phyloP scores from a whole-genome alignment of 2,113 vertebrate species.

The Psammodynastes pulverulentus region DNA sequence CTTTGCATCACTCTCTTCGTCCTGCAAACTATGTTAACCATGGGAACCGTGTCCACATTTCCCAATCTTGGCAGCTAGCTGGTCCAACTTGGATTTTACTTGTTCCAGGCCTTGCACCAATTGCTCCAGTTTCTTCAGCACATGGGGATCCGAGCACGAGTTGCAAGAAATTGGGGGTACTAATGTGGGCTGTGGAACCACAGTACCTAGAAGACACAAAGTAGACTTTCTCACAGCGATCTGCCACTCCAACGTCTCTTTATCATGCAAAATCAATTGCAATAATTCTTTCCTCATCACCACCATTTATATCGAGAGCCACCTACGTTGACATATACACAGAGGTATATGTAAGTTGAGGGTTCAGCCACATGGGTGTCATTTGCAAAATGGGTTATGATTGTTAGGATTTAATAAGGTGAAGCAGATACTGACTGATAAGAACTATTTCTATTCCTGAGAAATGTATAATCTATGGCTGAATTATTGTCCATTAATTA shows the following conservation, averaged over 20 bases:
- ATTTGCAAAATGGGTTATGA: background rate
- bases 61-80: background rate
- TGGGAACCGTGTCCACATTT: background rate
- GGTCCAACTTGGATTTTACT: background rate
- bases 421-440: background rate
- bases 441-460: background rate
- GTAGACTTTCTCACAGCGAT: background rate
- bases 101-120: background rate
- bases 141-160: background rate
- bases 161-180: background rate
- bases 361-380: background rate
- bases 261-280: background rate
- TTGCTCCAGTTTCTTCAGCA: slow-evolving; percentile 20
- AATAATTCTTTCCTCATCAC: background rate
- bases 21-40: background rate
- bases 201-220: slow-evolving; percentile 1
- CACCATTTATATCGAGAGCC: background rate
- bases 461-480: background rate
- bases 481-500: background rate
- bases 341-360: background rate
- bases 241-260: background rate
- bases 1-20: background rate
- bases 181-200: background rate
- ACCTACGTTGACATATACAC: background rate
- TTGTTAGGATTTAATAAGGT: background rate